These are phyloP conservation scores for Ophonus ardosiacus DNA, from an alignment of 2,888 invertebrate genomes.

Conservation along the genomic window DNA sequence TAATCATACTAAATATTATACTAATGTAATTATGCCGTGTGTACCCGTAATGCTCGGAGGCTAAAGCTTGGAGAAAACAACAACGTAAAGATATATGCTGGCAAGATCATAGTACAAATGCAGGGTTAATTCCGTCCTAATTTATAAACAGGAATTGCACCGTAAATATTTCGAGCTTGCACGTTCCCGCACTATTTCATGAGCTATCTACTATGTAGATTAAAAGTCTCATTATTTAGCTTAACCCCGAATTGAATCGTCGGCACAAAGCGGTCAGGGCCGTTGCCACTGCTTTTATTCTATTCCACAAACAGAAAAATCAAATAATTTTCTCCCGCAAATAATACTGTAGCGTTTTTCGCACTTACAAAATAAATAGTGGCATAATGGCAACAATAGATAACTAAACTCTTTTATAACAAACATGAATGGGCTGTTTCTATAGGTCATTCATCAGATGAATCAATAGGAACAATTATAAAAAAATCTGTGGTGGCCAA, in stretches of 20 bases:
- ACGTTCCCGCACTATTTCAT: slow-evolving; percentile 30
- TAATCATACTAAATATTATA: not conserved
- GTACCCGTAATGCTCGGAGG: not conserved
- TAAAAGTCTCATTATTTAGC: slow-evolving; percentile 45
- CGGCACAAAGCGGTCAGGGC: slow-evolving; percentile 47
- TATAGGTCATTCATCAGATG: no score
- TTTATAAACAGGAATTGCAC: slow-evolving; percentile 46
- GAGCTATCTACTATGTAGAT: slow-evolving; percentile 44
- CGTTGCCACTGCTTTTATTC: slow-evolving; percentile 22
- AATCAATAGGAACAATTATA: no score
- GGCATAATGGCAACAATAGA: no score
- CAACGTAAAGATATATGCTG: not conserved
- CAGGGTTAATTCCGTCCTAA: slow-evolving; percentile 29
- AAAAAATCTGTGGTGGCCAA: no score
- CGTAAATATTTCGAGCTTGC: slow-evolving; percentile 20
- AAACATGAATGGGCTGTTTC: no score
- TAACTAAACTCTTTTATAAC: no score
- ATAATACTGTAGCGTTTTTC: slow-evolving; percentile 9
- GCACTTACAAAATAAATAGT: no score
- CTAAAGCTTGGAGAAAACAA: slow-evolving; percentile 13
- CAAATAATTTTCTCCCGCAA: slow-evolving; percentile 13
- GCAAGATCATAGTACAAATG: slow-evolving; percentile 26
- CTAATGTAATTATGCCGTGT: not conserved
- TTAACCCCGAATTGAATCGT: slow-evolving; percentile 42
- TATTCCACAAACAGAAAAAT: slow-evolving; percentile 50